Percentiles rank a stretch among this genome's conserved stretches.
These are phyloP conservation scores for Gymnopithys bicolor DNA, from an alignment of 2,797 vertebrate genomes.

Conservation along the genomic window DNA sequence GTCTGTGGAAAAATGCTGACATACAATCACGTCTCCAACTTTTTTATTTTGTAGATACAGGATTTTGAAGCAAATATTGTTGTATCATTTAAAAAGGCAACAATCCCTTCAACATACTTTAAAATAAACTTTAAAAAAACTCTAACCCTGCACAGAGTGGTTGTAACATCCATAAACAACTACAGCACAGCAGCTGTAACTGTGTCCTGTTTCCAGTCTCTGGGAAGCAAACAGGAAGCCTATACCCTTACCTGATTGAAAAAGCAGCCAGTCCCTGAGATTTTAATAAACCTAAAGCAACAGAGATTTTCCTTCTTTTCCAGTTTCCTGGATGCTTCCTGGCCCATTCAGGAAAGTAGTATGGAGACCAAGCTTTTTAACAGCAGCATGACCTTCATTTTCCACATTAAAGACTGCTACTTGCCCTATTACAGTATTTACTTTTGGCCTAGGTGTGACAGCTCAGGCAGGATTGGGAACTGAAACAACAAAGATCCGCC, in stretches of 20 bases:
- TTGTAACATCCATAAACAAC: background rate
- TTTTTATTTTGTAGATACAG: background rate
- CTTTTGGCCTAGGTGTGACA: background rate
- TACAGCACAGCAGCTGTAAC: background rate
- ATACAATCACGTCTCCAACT: background rate
- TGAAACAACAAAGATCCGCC: background rate
- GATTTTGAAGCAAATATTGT: background rate
- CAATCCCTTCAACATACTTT: background rate
- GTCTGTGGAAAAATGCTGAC: background rate
- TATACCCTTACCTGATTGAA: slow-evolving; percentile 43
- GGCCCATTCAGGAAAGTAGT: background rate
- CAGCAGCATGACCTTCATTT: background rate
- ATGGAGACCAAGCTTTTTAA: background rate
- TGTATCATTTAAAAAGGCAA: background rate
- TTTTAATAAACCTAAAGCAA: background rate
- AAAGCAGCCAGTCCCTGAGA: background rate
- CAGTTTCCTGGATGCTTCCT: slow-evolving; percentile 48
- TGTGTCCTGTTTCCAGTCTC: background rate
- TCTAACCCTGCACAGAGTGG: background rate
- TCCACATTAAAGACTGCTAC: background rate
- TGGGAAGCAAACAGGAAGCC: slow-evolving; percentile 35
- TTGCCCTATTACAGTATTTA: background rate
- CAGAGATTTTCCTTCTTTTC: slow-evolving; percentile 18
- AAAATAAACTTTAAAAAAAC: background rate
- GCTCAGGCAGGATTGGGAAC: background rate